Conservation (phyloP, 2,888 invertebrate species). For the Drosophila anomalata region DNA sequence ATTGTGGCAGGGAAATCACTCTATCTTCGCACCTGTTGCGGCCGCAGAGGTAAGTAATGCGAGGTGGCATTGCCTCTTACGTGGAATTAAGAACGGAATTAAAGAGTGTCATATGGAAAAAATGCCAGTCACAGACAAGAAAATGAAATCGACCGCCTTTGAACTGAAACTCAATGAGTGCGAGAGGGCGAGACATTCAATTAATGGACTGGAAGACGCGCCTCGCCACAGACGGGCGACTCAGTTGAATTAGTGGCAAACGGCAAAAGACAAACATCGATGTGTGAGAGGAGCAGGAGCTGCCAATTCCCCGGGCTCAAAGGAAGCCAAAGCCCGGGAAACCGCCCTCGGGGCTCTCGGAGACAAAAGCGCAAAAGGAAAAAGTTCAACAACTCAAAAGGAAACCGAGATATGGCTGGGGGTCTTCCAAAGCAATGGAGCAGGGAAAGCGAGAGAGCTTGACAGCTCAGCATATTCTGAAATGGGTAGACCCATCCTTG, state of each 20-base stretch:
- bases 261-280: constrained; percentile 63
- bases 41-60: constrained; percentile 42
- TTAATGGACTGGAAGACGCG: constrained; percentile 68
- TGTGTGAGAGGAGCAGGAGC: constrained; percentile 12
- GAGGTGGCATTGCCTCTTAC: constrained; percentile 9
- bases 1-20: constrained; percentile 18
- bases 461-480: constrained; percentile 69
- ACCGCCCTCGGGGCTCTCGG: constrained; percentile 27
- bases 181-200: constrained; percentile 50
- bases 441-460: constrained; percentile 19
- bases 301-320: constrained; percentile 27
- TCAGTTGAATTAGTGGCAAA: constrained; percentile 51
- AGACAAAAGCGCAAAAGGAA: constrained; percentile 39
- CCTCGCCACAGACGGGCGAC: constrained; percentile 4
- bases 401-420: constrained; percentile 19
- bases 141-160: constrained; percentile 8
- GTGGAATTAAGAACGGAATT: constrained; percentile 9
- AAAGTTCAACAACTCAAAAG: constrained; percentile 42
- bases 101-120: constrained; percentile 31
- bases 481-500: constrained; percentile 13
- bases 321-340: constrained; percentile 21
- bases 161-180: constrained; percentile 49
- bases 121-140: background rate
- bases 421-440: background rate
- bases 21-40: constrained; percentile 57